Evolutionary conservation across 2,797 vertebrate genomes (phyloP).

Genomic region (Centropyge bicolor): DNA sequence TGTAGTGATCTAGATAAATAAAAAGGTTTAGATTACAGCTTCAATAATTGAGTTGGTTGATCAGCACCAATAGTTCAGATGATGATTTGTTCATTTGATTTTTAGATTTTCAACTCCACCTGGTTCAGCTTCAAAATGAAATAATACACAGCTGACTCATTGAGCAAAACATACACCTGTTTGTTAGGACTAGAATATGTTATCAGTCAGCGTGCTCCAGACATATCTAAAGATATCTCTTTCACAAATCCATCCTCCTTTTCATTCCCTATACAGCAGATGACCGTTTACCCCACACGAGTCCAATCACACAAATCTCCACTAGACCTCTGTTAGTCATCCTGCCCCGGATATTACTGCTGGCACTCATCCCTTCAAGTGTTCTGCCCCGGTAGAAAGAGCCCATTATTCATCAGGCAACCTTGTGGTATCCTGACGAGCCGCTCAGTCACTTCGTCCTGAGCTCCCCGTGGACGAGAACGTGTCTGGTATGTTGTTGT

Average conservation of each 20-base stretch:
- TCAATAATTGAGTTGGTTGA: not conserved
- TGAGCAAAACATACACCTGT: conserved; percentile 5
- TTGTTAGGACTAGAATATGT: not conserved
- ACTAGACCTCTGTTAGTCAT: conserved; percentile 25
- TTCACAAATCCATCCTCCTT: not conserved
- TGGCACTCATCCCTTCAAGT: conserved; percentile 36
- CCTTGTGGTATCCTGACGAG: conserved; percentile 36
- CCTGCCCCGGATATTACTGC: conserved; percentile 18
- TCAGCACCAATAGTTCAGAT: not conserved
- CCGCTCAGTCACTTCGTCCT: conserved; percentile 30
- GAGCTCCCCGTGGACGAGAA: conserved; percentile 9
- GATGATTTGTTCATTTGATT: not conserved
- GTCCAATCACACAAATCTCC: conserved; percentile 14
- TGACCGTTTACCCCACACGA: conserved; percentile 5
- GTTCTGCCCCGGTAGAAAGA: conserved; percentile 33
- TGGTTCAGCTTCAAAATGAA: not conserved
- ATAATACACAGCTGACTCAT: not conserved
- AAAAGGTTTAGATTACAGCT: no score
- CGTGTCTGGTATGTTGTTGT: conserved; percentile 49
- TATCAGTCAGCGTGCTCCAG: not conserved
- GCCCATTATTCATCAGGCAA: conserved; percentile 21
- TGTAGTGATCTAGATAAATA: not conserved
- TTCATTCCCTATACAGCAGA: not conserved
- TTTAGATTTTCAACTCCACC: not conserved
- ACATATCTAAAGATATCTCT: not conserved